Percentiles rank a stretch among this genome's conserved stretches.
Evolutionary conservation across 2,888 invertebrate species (phyloP).

Genomic region (Drosophila trichaetosa): DNA sequence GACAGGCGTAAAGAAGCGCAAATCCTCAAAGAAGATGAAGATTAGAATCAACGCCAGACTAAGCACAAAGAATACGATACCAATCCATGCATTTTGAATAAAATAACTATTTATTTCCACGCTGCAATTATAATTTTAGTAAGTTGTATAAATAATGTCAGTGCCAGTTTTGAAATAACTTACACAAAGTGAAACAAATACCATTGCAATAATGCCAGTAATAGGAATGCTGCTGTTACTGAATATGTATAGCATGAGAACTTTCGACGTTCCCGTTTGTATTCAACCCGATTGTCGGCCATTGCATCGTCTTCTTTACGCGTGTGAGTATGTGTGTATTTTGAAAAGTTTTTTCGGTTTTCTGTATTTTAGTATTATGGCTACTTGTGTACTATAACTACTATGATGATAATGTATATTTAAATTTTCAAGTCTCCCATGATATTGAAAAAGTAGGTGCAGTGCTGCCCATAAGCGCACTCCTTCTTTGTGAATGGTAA

Average conservation of each 20-base stretch:
- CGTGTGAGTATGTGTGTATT: background rate
- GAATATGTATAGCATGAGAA: constrained; percentile 36
- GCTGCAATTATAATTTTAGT: constrained; percentile 1
- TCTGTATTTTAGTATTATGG: background rate
- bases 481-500: background rate
- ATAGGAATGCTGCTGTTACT: constrained; percentile 16
- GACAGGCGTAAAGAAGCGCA: constrained; percentile 46
- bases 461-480: constrained; percentile 36
- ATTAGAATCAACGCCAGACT: constrained; percentile 35
- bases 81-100: constrained; percentile 32
- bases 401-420: background rate
- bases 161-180: constrained; percentile 11
- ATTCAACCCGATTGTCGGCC: constrained; percentile 13
- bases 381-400: constrained; percentile 1
- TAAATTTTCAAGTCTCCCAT: background rate
- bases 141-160: too few species aligned
- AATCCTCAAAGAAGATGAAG: constrained; percentile 58
- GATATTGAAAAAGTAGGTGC: constrained; percentile 2
- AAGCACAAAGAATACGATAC: constrained; percentile 44
- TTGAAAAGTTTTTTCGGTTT: background rate
- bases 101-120: constrained; percentile 26
- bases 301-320: constrained; percentile 1
- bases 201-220: constrained; percentile 45
- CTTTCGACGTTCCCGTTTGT: constrained; percentile 25
- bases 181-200: constrained; percentile 40